A percentile compares a stretch with the other conserved stretches of the same genome.
Conservation (phyloP, 2,888 invertebrate species). For the Muschampia plurimacula region DNA sequence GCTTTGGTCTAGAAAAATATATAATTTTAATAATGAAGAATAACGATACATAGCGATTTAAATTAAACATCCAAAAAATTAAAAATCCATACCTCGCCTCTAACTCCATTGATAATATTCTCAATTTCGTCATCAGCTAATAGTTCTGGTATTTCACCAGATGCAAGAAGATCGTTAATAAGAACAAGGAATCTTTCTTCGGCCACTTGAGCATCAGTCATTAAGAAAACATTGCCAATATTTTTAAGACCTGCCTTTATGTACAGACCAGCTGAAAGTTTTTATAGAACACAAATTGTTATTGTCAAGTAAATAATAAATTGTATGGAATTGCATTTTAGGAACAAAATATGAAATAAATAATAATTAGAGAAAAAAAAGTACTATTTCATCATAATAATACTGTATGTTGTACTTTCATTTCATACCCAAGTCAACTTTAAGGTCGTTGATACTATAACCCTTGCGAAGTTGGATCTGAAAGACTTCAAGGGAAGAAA, state of each 20-base stretch:
- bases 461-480: constrained; percentile 97
- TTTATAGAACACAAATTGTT: not conserved
- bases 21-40: not conserved
- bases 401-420: not conserved
- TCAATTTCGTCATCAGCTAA: constrained; percentile 96
- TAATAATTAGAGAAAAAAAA: not conserved
- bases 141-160: constrained; percentile 96
- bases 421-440: constrained; percentile 84
- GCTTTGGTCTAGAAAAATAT: constrained; percentile 88
- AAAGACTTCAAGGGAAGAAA: constrained; percentile 96
- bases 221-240: constrained; percentile 93
- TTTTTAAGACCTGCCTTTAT: constrained; percentile 94
- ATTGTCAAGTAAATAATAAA: not conserved
- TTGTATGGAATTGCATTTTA: not conserved
- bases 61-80: not conserved
- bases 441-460: constrained; percentile 93
- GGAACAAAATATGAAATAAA: not conserved
- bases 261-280: constrained; percentile 89
- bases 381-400: too few species aligned
- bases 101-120: constrained; percentile 91
- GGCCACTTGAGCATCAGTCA: constrained; percentile 97
- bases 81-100: constrained; percentile 87
- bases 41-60: not conserved
- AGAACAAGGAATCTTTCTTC: constrained; percentile 96
- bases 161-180: constrained; percentile 96